phyloP scores from a whole-genome alignment of 1,140 invertebrate genomes.

The Drosophila melanogaster region DNA sequence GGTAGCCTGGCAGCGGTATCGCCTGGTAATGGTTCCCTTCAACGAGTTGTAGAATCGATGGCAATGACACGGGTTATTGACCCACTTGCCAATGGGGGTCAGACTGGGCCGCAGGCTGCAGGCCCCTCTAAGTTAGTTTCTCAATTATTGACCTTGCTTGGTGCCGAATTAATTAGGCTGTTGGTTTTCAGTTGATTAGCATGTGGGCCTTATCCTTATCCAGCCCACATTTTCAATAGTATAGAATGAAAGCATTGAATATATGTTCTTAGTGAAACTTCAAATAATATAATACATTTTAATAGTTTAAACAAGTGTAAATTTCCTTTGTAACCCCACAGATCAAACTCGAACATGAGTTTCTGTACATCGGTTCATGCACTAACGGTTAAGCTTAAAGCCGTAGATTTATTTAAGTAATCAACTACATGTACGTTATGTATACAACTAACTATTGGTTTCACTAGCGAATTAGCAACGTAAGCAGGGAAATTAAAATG shows the following conservation, averaged over 20 bases:
- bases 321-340: too few relatives aligned
- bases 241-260: too few relatives aligned
- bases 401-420: slow-evolving; percentile 48
- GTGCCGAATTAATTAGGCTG: slow-evolving; percentile 2
- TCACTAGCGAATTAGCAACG: slow-evolving; percentile 41
- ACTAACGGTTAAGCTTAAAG: slow-evolving; percentile 14
- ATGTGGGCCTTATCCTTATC: too few relatives aligned
- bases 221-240: too few relatives aligned
- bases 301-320: too few relatives aligned
- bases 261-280: too few relatives aligned
- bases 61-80: slow-evolving; percentile 51
- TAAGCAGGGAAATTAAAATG: not conserved
- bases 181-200: too few relatives aligned
- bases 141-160: slow-evolving; percentile 31
- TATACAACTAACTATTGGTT: slow-evolving; percentile 16
- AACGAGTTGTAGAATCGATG: slow-evolving; percentile 63
- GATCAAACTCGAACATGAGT: too few relatives aligned
- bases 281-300: too few relatives aligned
- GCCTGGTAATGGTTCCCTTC: slow-evolving; percentile 22
- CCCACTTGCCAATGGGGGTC: slow-evolving; percentile 18
- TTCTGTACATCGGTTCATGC: not conserved
- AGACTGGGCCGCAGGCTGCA: slow-evolving; percentile 13
- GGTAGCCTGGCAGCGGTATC: slow-evolving; percentile 21
- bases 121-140: not conserved
- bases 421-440: slow-evolving; percentile 22